These are phyloP conservation scores for Lerista edwardsae DNA, from an alignment of 2,797 vertebrate genomes.

Conservation along the genomic window DNA sequence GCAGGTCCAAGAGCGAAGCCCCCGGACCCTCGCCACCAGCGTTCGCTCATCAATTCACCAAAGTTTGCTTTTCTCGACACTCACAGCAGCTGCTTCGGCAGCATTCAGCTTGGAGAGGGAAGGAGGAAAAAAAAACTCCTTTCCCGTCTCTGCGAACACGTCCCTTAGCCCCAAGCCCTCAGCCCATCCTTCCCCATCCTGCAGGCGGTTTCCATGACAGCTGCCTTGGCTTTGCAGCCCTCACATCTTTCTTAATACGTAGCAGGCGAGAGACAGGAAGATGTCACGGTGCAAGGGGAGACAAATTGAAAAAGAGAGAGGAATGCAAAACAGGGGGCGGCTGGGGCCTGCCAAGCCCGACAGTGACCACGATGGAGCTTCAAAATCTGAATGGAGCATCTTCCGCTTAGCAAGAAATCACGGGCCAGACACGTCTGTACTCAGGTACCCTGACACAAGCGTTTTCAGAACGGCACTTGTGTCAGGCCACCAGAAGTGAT, in stretches of 20 bases:
- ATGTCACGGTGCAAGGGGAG: conserved; percentile 57
- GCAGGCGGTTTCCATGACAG: conserved; percentile 63
- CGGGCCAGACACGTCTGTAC: conserved; percentile 27
- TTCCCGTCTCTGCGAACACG: not conserved
- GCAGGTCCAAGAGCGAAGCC: not conserved
- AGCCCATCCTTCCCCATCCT: conserved; percentile 6
- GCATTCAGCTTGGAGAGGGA: not conserved
- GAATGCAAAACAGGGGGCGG: conserved; percentile 18
- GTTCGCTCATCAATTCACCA: fast-evolving
- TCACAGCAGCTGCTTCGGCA: not conserved
- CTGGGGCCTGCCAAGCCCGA: too few species aligned
- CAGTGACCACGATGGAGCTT: conserved; percentile 51
- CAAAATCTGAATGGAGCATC: conserved; percentile 53
- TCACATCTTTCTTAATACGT: conserved; percentile 70
- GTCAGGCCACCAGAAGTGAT: too few species aligned
- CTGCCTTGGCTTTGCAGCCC: conserved; percentile 67
- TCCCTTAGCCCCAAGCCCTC: conserved; percentile 17
- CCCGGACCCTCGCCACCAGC: not conserved
- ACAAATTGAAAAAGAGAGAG: conserved; percentile 41
- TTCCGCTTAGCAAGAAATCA: conserved; percentile 60
- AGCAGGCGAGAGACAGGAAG: conserved; percentile 51
- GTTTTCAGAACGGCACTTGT: too few species aligned
- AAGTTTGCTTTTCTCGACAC: fast-evolving
- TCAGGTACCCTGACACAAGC: too few species aligned
- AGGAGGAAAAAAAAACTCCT: not conserved